Percentiles rank a stretch among this genome's conserved stretches.
Evolutionary conservation across 2,888 invertebrate genomes (phyloP).

Genomic region (Eumerus sabulonum): DNA sequence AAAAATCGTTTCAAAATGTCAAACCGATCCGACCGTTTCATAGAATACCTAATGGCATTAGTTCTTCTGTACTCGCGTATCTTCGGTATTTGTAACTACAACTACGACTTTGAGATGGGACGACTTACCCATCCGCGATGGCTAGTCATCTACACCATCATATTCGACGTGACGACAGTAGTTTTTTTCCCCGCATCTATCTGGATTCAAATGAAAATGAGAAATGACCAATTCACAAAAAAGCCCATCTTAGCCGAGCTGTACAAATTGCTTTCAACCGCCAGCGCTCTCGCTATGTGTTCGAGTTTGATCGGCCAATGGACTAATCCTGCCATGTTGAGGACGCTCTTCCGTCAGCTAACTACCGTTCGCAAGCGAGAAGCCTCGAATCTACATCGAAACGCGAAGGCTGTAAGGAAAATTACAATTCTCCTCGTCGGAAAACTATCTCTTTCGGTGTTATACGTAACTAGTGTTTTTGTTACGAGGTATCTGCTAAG

Average conservation of each 20-base stretch:
- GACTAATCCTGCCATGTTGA: conserved; percentile 8
- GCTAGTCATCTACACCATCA: conserved; percentile 16
- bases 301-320: conserved; percentile 32
- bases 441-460: conserved; percentile 16
- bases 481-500: neutral
- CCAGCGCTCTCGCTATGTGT: conserved; percentile 14
- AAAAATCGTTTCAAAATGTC: conserved; percentile 13
- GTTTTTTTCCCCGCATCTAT: conserved; percentile 23
- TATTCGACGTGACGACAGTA: conserved; percentile 11
- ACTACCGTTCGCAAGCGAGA: conserved; percentile 19
- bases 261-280: conserved; percentile 9
- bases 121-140: neutral
- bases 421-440: neutral
- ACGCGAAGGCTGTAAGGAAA: neutral
- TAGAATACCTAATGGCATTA: conserved; percentile 20
- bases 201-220: neutral
- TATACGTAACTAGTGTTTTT: conserved; percentile 17
- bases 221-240: neutral
- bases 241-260: conserved; percentile 3
- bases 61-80: conserved; percentile 33
- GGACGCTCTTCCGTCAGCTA: conserved; percentile 12
- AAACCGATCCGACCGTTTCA: conserved; percentile 21
- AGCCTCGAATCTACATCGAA: conserved; percentile 10
- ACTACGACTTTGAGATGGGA: conserved; percentile 33
- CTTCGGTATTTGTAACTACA: conserved; percentile 42